Base-by-base conservation (phyloP, 2,888 invertebrate genomes). In the Drosophila lacicola region DNA sequence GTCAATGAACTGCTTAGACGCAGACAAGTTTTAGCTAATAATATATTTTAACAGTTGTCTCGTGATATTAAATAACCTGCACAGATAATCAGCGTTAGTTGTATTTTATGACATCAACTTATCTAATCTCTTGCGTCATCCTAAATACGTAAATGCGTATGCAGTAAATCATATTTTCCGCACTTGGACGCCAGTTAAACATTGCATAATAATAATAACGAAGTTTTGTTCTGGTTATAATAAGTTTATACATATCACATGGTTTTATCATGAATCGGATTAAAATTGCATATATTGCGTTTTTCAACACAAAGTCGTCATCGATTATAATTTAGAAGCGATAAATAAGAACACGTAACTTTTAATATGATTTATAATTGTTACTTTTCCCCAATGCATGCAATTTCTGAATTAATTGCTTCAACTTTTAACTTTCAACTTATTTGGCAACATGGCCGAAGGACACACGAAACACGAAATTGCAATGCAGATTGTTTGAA, bases 331-430 rank as follows among this genome's bases (percentile, higher is more conserved):
- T 37, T 34, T 37, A 42, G n/a, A 47, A 14, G 13, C 39, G 44
- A 45, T 39, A 29, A 4, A n/a, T n/a, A n/a, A n/a, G n/a, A n/a
- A n/a, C 36, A 46, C 11, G 25, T 36, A 41, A 29, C 34, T 14
- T 4, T 14, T 39, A 36, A 36, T 36, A 36, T 58, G n/a, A 60
- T 36, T 72, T 41, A 13, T 33, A 41, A 55, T 57, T 33, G 34
- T 56, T 25, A 44, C 54, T 41, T 60, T 55, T 69, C 21, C 6
- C 39, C 55, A 46, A 3, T 60, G 36, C 70, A 79, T 63, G 80
- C 79, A 79, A 67, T 61, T 56, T 61, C 33, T 19, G 69, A 58
- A 76, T 78, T 57, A 78, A 62, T 68, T 41, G 41, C 55, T 44
- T 37, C 13, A 53, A 46, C 14, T 54, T 58, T 44, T 39, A 46